These are phyloP conservation scores for Nephila pilipes DNA, from an alignment of 1,140 invertebrate genomes.

Conservation along the genomic window DNA sequence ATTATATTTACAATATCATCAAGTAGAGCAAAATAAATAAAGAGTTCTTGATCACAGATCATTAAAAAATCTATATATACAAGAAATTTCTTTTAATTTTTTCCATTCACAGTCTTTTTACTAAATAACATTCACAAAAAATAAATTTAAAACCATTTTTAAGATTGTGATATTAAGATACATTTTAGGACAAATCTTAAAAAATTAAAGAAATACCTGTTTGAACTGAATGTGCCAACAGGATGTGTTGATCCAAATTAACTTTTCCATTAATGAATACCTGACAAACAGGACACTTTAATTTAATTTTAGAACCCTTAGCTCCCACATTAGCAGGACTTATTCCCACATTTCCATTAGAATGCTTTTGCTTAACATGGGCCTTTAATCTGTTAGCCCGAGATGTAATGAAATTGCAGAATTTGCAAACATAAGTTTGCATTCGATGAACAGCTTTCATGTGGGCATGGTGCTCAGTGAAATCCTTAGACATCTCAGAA, in stretches of 20 bases:
- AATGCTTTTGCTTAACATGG: slow-evolving; percentile 78
- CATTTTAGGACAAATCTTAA: no score
- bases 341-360: slow-evolving; percentile 39
- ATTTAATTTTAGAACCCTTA: slow-evolving; percentile 74
- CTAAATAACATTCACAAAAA: no score
- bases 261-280: slow-evolving; percentile 78
- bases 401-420: slow-evolving; percentile 78
- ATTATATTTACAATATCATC: no score
- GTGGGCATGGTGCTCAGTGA: slow-evolving; percentile 78
- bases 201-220: slow-evolving; percentile 71
- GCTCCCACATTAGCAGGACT: slow-evolving; percentile 34
- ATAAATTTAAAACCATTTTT: no score
- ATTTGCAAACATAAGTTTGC: slow-evolving; percentile 78
- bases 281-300: slow-evolving; percentile 78
- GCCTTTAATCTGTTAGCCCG: slow-evolving; percentile 74
- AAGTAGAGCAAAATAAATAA: no score
- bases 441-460: slow-evolving; percentile 78
- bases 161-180: no score
- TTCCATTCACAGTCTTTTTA: no score
- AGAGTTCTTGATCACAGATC: no score
- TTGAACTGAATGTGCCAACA: slow-evolving; percentile 78
- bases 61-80: no score
- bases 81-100: no score
- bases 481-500: slow-evolving; percentile 71
- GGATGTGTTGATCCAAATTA: slow-evolving; percentile 78